Conservation (phyloP, 37 sponge, comb jelly and placozoan genomes). For the Oscarella lobularis region DNA sequence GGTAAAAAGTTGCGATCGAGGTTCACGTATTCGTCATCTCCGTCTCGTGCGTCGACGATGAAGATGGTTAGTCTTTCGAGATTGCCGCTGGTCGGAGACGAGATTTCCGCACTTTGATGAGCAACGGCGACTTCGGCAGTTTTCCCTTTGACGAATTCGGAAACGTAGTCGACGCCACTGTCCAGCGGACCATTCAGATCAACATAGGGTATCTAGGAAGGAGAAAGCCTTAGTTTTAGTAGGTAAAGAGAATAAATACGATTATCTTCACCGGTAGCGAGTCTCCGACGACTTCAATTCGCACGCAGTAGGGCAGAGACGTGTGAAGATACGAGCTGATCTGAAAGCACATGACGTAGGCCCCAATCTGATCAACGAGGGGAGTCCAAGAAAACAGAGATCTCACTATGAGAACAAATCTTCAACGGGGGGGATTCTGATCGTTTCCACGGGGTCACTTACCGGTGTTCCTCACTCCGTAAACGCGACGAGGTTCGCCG, state of each 20-base stretch:
- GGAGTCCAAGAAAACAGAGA: neutral
- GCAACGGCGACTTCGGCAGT: neutral
- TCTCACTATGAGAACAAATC: neutral
- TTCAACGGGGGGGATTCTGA: no score
- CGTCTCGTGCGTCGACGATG: neutral
- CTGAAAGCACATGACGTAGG: slow-evolving; percentile 26
- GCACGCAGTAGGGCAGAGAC: neutral
- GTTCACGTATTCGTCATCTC: neutral
- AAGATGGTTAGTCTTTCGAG: neutral
- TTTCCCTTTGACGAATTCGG: neutral
- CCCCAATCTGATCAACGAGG: slow-evolving; percentile 18
- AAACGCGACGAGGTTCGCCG: neutral
- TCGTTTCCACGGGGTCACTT: no score
- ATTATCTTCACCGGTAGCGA: neutral
- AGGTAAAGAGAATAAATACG: no score
- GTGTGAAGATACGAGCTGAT: neutral
- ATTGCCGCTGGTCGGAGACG: neutral
- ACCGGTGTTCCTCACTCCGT: neutral
- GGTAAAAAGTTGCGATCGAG: neutral
- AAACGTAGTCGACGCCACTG: neutral
- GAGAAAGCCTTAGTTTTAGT: no score
- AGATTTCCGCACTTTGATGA: neutral
- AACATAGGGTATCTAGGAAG: neutral
- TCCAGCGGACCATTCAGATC: neutral
- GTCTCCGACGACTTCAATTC: neutral